Evolutionary conservation across 2,113 vertebrate genomes (phyloP).

Genomic region (Epinephelus moara): DNA sequence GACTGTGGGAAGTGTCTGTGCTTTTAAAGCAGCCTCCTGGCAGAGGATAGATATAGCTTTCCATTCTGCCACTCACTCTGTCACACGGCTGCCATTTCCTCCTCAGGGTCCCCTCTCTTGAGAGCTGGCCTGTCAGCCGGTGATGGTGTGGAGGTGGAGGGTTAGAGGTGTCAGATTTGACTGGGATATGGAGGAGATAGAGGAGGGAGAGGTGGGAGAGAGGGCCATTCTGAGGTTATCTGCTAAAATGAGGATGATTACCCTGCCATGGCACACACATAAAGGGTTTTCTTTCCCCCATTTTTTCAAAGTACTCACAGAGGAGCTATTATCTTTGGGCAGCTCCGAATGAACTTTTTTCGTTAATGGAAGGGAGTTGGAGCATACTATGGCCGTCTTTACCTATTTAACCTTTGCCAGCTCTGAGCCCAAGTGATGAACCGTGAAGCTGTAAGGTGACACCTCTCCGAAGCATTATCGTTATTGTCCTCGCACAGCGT

Average conservation of each 20-base stretch:
- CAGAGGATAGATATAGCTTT: slow-evolving; percentile 66
- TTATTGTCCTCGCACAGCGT: slow-evolving; percentile 14
- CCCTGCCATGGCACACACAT: background rate
- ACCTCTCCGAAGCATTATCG: slow-evolving; percentile 25
- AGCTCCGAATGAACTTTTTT: slow-evolving; percentile 34
- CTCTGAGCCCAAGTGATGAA: slow-evolving; percentile 40
- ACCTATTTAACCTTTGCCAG: slow-evolving; percentile 54
- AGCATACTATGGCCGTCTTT: slow-evolving; percentile 29
- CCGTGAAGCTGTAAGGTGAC: slow-evolving; percentile 30
- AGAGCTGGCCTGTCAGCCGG: slow-evolving; percentile 68
- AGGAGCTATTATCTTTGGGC: slow-evolving; percentile 36
- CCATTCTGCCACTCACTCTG: slow-evolving; percentile 73
- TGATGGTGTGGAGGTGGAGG: slow-evolving; percentile 45
- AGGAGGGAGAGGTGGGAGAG: slow-evolving; percentile 14
- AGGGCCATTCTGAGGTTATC: slow-evolving; percentile 26
- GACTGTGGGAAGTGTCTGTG: slow-evolving; percentile 23
- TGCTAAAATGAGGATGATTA: slow-evolving; percentile 47
- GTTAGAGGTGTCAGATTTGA: slow-evolving; percentile 66
- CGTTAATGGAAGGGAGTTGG: slow-evolving; percentile 43
- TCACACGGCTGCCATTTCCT: slow-evolving; percentile 71
- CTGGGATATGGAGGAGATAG: slow-evolving; percentile 47
- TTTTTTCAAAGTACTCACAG: background rate
- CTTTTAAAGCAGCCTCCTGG: slow-evolving; percentile 54
- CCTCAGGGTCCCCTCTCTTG: slow-evolving; percentile 68
- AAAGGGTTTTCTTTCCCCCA: background rate